phyloP scores from a whole-genome alignment of 53 echinoderm and acorn worm genomes.

The Echinarachnius parma region DNA sequence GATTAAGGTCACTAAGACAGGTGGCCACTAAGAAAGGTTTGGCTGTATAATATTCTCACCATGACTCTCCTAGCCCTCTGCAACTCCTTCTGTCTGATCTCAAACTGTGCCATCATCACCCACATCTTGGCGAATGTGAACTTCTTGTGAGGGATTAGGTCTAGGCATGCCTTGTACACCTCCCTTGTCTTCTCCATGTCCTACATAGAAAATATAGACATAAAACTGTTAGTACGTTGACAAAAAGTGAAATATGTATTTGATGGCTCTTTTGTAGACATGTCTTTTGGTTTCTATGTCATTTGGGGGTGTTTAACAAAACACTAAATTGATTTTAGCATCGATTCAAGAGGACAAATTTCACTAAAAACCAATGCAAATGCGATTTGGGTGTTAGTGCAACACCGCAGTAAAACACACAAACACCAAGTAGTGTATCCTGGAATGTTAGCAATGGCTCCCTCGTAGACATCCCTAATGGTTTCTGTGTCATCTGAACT shows the following conservation, averaged over 20 bases:
- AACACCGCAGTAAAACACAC: conserved; percentile 82
- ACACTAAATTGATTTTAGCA: too few relatives aligned
- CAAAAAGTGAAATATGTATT: neutral
- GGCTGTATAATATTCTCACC: conserved; percentile 46
- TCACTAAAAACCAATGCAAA: too few relatives aligned
- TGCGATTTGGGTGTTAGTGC: conserved; percentile 84
- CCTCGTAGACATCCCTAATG: conserved; percentile 90
- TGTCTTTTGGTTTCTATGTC: too few relatives aligned
- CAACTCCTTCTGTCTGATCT: conserved; percentile 88
- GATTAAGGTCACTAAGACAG: too few relatives aligned
- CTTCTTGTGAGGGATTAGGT: conserved; percentile 95
- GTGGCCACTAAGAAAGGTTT: too few relatives aligned
- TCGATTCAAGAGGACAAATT: too few relatives aligned
- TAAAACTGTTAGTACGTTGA: too few relatives aligned
- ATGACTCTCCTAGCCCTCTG: conserved; percentile 75
- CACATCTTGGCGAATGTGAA: conserved; percentile 99
- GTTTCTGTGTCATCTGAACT: conserved; percentile 68
- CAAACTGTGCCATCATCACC: conserved; percentile 99
- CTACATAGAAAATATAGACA: conserved; percentile 33
- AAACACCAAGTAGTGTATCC: conserved; percentile 72
- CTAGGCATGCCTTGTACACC: conserved; percentile 95
- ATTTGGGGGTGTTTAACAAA: too few relatives aligned
- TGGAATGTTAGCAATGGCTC: conserved; percentile 95
- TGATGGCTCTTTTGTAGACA: too few relatives aligned
- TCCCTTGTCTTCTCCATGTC: conserved; percentile 86